Percentiles rank a stretch among this genome's conserved stretches.
These are phyloP conservation scores for Potamilus streckersoni DNA, from an alignment of 1,140 invertebrate genomes.

Conservation along the genomic window DNA sequence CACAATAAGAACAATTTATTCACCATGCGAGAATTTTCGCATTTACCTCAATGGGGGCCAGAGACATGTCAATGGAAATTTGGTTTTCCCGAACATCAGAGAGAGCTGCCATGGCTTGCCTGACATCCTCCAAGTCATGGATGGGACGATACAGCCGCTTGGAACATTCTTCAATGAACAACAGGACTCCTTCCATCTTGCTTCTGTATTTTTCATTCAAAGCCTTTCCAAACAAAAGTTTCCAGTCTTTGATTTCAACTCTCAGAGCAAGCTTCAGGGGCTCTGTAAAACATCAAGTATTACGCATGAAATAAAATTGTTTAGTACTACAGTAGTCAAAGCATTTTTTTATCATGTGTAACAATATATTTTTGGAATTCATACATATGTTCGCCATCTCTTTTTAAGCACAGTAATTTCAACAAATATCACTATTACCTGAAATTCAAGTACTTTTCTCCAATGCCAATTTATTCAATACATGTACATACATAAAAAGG, in stretches of 20 bases:
- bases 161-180: constrained; percentile 70
- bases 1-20: too few species aligned
- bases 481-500: too few species aligned
- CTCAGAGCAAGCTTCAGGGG: constrained; percentile 85
- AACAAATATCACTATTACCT: too few species aligned
- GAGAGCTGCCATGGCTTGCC: constrained; percentile 90
- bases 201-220: constrained; percentile 90
- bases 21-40: too few species aligned
- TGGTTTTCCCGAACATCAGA: constrained; percentile 94
- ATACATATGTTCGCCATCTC: too few species aligned
- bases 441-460: too few species aligned
- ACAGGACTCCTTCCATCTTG: constrained; percentile 81
- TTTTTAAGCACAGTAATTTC: too few species aligned
- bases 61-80: constrained; percentile 92
- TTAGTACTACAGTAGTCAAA: background rate
- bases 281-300: constrained; percentile 71
- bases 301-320: background rate
- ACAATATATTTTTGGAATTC: too few species aligned
- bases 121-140: constrained; percentile 89
- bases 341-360: too few species aligned
- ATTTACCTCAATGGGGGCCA: constrained; percentile 87
- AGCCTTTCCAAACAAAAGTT: constrained; percentile 86
- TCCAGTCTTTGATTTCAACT: constrained; percentile 88
- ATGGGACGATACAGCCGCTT: constrained; percentile 87
- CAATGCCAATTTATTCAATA: too few species aligned